These are phyloP conservation scores for Semicossyphus pulcher DNA, from an alignment of 2,113 vertebrate genomes.

Conservation along the genomic window DNA sequence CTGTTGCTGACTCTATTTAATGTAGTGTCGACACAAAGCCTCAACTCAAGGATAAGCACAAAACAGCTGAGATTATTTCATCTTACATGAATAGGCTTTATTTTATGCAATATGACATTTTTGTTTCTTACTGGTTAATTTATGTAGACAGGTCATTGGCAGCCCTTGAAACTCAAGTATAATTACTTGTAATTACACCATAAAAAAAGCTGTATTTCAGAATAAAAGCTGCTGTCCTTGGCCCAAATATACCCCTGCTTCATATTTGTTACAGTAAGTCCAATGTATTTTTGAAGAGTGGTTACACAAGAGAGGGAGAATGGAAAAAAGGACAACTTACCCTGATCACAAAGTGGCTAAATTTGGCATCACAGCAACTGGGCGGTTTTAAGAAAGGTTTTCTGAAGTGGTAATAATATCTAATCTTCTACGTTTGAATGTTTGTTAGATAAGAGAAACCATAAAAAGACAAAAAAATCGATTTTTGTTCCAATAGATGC, in stretches of 20 bases:
- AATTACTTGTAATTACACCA: not conserved
- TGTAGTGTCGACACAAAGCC: not conserved
- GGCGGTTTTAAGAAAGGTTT: not conserved
- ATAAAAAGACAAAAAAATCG: no score
- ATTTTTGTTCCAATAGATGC: conserved; percentile 12
- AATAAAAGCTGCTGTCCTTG: not conserved
- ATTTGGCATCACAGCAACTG: no score
- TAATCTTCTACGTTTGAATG: no score
- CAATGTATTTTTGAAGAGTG: not conserved
- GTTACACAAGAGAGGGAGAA: not conserved
- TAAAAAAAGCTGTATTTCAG: not conserved
- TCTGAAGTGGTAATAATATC: conserved; percentile 2
- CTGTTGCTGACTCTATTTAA: not conserved
- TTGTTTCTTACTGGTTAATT: no score
- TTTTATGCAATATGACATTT: not conserved
- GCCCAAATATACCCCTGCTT: not conserved
- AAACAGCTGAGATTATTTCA: not conserved
- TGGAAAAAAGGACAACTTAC: not conserved
- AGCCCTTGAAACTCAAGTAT: no score
- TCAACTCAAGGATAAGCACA: not conserved
- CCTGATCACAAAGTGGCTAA: not conserved
- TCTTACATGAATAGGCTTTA: not conserved
- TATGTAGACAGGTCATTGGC: no score
- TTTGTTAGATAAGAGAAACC: no score
- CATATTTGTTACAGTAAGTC: not conserved